Evolutionary conservation across 2,113 vertebrate genomes (phyloP).

Genomic region (Odocoileus virginianus): DNA sequence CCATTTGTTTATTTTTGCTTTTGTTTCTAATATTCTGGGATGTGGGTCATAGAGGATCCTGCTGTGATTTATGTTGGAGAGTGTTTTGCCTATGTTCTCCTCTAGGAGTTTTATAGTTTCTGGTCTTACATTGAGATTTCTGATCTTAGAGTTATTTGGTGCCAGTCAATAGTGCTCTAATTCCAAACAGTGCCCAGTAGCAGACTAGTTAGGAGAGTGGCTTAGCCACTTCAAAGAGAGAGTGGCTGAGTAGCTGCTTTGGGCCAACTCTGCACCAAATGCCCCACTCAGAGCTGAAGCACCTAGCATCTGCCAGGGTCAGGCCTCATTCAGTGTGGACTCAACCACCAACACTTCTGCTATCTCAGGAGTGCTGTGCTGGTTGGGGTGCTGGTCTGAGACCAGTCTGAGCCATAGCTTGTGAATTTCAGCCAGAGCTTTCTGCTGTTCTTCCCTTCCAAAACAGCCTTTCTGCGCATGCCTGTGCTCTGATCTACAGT

Average conservation of each 20-base stretch:
- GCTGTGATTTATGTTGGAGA: too few relatives aligned
- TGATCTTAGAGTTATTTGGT: background rate
- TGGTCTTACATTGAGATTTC: background rate
- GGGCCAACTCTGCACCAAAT: background rate
- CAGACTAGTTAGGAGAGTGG: too few relatives aligned
- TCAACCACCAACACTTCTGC: accelerated
- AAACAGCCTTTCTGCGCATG: background rate
- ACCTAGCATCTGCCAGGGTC: background rate
- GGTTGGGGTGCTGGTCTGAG: background rate
- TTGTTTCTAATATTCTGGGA: too few relatives aligned
- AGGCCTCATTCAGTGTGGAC: accelerated
- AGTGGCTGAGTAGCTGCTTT: too few relatives aligned
- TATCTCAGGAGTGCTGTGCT: background rate
- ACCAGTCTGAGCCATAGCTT: background rate
- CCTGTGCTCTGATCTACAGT: background rate
- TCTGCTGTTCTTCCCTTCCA: background rate
- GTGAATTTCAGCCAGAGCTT: background rate
- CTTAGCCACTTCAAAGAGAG: background rate
- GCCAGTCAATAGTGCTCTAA: background rate
- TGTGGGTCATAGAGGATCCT: too few relatives aligned
- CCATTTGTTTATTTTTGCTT: too few relatives aligned
- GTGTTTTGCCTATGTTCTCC: too few relatives aligned
- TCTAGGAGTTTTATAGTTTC: too few relatives aligned
- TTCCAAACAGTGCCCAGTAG: background rate
- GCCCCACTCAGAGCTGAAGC: background rate